Conservation (phyloP, 2,113 vertebrate genomes). For the Chrysemys picta region DNA sequence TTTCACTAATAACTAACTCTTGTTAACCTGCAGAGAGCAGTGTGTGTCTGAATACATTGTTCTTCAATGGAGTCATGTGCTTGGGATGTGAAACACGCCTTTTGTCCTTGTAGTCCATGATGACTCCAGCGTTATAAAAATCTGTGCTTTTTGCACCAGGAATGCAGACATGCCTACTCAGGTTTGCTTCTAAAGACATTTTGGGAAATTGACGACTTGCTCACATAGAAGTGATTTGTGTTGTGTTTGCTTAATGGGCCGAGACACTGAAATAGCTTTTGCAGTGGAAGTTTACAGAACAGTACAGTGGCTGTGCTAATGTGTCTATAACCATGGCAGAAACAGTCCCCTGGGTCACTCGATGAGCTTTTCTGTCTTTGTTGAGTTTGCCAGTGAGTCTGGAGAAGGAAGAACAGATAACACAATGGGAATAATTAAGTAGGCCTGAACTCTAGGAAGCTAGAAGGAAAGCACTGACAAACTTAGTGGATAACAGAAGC, state of each 20-base stretch:
- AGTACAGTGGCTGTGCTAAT: constrained; percentile 20
- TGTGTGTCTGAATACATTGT: not conserved
- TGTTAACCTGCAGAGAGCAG: not conserved
- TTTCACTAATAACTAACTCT: not conserved
- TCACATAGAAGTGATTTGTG: not conserved
- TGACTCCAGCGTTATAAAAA: not conserved
- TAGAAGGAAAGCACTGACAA: not conserved
- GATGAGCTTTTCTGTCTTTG: not conserved
- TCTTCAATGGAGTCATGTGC: not conserved
- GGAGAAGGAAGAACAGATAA: not conserved
- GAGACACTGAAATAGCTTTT: constrained; percentile 8
- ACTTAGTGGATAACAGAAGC: not conserved
- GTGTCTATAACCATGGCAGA: not conserved
- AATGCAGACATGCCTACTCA: not conserved
- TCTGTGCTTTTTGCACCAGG: not conserved
- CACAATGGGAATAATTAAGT: not conserved
- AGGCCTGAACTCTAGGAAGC: not conserved
- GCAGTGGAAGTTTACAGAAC: not conserved
- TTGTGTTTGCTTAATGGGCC: not conserved
- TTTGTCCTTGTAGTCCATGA: not conserved
- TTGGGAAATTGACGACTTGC: not conserved
- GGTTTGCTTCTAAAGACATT: not conserved
- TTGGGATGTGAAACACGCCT: not conserved
- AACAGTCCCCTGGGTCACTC: not conserved
- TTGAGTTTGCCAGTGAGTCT: not conserved